Evolutionary conservation across 1,140 invertebrate genomes (phyloP).

Genomic region (Achatina immaculata): DNA sequence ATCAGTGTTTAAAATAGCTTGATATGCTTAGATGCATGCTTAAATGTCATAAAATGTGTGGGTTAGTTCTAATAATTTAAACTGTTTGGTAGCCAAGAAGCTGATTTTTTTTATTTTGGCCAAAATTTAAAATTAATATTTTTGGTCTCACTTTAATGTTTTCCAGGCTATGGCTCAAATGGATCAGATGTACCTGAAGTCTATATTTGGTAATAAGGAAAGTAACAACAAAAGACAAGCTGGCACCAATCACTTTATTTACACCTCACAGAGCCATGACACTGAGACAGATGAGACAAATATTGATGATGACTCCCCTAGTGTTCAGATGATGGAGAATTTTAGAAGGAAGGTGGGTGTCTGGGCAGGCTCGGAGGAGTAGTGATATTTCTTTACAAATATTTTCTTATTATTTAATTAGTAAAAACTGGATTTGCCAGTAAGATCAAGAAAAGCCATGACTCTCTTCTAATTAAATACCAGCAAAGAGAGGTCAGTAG

Average conservation of each 20-base stretch:
- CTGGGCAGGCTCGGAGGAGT: too few relatives aligned
- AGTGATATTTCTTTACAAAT: too few relatives aligned
- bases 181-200: conserved; percentile 50
- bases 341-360: conserved; percentile 8
- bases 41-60: too few relatives aligned
- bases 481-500: too few relatives aligned
- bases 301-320: conserved; percentile 44
- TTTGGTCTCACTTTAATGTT: background rate
- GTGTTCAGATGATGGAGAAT: conserved; percentile 36
- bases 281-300: conserved; percentile 40
- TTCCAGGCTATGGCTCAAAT: conserved; percentile 57
- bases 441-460: too few relatives aligned
- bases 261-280: background rate
- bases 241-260: background rate
- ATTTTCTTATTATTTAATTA: background rate
- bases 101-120: too few relatives aligned
- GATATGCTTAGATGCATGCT: too few relatives aligned
- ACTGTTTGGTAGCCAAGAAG: too few relatives aligned
- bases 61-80: too few relatives aligned
- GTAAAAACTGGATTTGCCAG: background rate
- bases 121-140: too few relatives aligned
- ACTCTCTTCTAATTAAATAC: too few relatives aligned
- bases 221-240: background rate
- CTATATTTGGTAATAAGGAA: conserved; percentile 41
- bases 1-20: too few relatives aligned